Base-by-base conservation (phyloP, 2,797 vertebrate species). In the Anableps anableps region DNA sequence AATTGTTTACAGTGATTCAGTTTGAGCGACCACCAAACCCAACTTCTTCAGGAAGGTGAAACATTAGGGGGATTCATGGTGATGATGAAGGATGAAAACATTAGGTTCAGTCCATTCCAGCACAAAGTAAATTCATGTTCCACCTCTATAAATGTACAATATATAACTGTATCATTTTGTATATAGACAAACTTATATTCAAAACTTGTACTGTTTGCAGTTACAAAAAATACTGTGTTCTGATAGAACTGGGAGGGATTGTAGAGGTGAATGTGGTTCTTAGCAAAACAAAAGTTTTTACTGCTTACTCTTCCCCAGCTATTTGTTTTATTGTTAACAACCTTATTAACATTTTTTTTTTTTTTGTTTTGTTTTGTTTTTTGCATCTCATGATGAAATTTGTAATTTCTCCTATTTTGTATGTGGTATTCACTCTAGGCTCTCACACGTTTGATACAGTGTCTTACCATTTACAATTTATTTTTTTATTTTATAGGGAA, bases 151-250 rank as follows among this genome's bases (percentile, higher is more conserved):
- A 86, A 86, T 95, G 92, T 95, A 74, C 23, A 79, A 62, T 77
- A 94, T 93, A 93, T 94, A 95, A 91, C 87, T 95, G 92, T 95
- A 95, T 77, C 88, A 91, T 93, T 94, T 94, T 95, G 95, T 95
- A 95, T 80, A 95, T 93, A 94, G 82, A 94, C 84, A 94, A 93
- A 88, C 88, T 86, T 93, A 89, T 94, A 94, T 94, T 91, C 84
- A 92, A 91, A 91, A 91, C 91, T 90, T 94, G 86, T 94, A 94
- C 91, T 91, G 93, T 94, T 94, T 90, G 88, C 87, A 86, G 87
- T 91, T 91, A 80, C 87, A 89, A 88, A 88, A 89, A 79, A 88
- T 92, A 90, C 85, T 88, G 90, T 94, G 90, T 92, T 89, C 82
- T 87, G 80, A 90, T 77, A 80, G 83, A 41, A 71, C 80, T 84